phyloP scores from a whole-genome alignment of 1,140 invertebrate species.

The Eubasilissa regina region DNA sequence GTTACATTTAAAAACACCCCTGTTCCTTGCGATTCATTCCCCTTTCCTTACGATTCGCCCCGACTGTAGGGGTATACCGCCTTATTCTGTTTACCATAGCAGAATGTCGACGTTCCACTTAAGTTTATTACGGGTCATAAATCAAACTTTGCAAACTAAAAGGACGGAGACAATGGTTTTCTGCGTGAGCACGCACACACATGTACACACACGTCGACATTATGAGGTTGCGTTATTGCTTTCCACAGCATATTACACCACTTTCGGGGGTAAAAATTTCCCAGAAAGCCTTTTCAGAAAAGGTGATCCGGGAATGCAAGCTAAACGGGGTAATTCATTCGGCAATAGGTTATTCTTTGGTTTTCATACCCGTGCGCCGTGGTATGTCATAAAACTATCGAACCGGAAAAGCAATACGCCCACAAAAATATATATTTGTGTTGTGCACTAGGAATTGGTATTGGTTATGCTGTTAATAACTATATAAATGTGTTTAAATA shows the following conservation, averaged over 20 bases:
- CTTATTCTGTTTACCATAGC: conserved; percentile 44
- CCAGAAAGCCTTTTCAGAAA: conserved; percentile 9
- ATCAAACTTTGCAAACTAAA: conserved; percentile 50
- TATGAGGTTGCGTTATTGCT: conserved; percentile 40
- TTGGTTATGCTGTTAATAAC: no score
- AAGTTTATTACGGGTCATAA: conserved; percentile 50
- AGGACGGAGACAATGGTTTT: conserved; percentile 49
- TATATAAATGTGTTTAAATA: no score
- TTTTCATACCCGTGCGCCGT: no score
- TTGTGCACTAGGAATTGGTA: no score
- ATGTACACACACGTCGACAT: background rate
- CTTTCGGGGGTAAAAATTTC: conserved; percentile 31
- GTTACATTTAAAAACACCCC: conserved; percentile 37
- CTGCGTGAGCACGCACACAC: conserved; percentile 41
- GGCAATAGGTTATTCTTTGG: background rate
- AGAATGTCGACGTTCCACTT: conserved; percentile 49
- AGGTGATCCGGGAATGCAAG: conserved; percentile 37
- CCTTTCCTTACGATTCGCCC: conserved; percentile 16
- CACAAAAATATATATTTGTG: no score
- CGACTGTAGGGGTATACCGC: conserved; percentile 22
- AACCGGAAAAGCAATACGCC: no score
- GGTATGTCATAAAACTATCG: no score
- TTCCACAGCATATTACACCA: conserved; percentile 35
- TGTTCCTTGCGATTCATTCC: conserved; percentile 6
- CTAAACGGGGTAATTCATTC: conserved; percentile 15